A percentile compares a stretch with the other conserved stretches of the same genome.
phyloP scores from a whole-genome alignment of 2,113 vertebrate species.

The Semicossyphus pulcher region DNA sequence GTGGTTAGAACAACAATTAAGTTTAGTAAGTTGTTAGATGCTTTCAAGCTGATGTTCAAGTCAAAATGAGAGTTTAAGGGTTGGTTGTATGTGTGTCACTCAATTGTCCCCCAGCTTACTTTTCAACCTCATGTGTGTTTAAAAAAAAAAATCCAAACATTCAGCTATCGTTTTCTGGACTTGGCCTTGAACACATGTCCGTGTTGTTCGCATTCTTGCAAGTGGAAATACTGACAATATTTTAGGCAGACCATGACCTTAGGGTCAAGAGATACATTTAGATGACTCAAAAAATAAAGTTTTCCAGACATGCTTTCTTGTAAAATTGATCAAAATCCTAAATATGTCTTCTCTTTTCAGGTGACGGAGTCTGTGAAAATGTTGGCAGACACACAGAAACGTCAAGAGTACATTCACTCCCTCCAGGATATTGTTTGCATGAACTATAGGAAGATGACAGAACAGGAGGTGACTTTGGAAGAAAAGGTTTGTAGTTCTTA shows the following conservation, averaged over 20 bases:
- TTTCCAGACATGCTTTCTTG: neutral
- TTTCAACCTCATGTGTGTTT: no score
- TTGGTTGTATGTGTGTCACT: no score
- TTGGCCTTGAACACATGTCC: no score
- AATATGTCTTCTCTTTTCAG: conserved; percentile 64
- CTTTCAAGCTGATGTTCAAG: no score
- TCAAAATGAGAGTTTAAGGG: no score
- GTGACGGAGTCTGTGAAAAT: conserved; percentile 76
- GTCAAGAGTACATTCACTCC: conserved; percentile 78
- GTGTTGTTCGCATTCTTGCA: no score
- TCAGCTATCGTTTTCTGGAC: no score
- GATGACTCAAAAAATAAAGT: neutral
- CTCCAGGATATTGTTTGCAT: conserved; percentile 77
- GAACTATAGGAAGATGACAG: conserved; percentile 67
- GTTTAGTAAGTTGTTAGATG: no score
- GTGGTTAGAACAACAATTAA: no score
- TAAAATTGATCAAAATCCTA: neutral
- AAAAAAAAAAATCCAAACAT: no score
- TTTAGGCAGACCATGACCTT: neutral
- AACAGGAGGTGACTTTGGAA: conserved; percentile 69
- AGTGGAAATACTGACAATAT: no score
- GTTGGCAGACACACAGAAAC: conserved; percentile 66
- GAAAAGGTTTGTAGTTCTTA: conserved; percentile 76
- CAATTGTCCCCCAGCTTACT: no score
- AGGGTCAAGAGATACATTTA: neutral